Evolutionary conservation across 2,113 vertebrate genomes (phyloP).

Genomic region (Colistium nudipinnis): DNA sequence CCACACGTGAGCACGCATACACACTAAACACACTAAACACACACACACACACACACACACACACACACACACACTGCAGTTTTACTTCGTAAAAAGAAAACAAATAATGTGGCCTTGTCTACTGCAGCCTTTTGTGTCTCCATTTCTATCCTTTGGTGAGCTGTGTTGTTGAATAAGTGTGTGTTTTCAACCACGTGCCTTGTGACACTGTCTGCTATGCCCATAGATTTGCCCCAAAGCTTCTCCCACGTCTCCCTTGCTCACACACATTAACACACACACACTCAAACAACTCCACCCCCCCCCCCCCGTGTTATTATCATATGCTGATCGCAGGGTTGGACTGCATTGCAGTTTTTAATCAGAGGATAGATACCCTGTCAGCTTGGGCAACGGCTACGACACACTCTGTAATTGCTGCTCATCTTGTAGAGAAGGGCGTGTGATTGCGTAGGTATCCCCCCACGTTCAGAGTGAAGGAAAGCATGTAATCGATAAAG

Average conservation of each 20-base stretch:
- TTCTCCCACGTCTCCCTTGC: conserved; percentile 5
- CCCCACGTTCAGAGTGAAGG: no score
- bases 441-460: neutral
- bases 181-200: conserved; percentile 24
- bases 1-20: neutral
- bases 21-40: conserved; percentile 1
- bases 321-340: conserved; percentile 51
- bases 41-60: neutral
- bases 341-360: conserved; percentile 59
- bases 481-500: neutral
- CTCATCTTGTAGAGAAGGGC: conserved; percentile 23
- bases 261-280: neutral
- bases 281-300: neutral
- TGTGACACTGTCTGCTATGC: conserved; percentile 38
- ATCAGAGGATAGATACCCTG: conserved; percentile 24
- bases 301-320: conserved; percentile 34
- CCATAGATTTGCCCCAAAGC: conserved; percentile 48
- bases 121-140: conserved; percentile 34
- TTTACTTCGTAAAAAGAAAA: conserved; percentile 24
- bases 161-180: neutral
- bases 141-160: conserved; percentile 37
- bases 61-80: neutral
- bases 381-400: conserved; percentile 35
- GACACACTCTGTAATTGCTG: conserved; percentile 37
- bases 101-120: conserved; percentile 11